phyloP scores from a whole-genome alignment of 2,113 vertebrate species.

The Bucco capensis region DNA sequence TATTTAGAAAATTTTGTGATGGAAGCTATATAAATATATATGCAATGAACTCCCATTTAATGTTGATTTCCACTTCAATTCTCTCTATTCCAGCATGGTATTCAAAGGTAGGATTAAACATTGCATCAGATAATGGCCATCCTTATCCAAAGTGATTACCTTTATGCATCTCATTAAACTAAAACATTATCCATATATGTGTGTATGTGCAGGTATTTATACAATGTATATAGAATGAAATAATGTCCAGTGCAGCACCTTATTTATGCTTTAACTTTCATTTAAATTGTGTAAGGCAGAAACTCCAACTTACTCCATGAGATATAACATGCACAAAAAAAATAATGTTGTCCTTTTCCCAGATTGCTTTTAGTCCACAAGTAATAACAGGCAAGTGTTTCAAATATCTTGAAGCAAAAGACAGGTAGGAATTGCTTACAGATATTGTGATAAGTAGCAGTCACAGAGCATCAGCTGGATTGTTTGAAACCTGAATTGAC shows the following conservation, averaged over 20 bases:
- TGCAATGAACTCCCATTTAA: not conserved
- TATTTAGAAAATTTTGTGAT: not conserved
- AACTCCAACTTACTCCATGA: not conserved
- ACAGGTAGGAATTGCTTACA: not conserved
- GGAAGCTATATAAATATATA: not conserved
- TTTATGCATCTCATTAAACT: not conserved
- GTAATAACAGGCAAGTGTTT: not conserved
- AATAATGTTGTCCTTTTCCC: accelerated
- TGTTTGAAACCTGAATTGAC: not conserved
- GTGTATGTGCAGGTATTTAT: not conserved
- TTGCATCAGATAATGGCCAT: not conserved
- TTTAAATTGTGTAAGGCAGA: not conserved
- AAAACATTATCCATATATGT: too few relatives aligned
- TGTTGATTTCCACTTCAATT: not conserved
- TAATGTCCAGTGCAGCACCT: not conserved
- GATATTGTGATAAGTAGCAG: not conserved
- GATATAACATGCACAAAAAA: not conserved
- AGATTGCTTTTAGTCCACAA: not conserved
- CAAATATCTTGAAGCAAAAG: not conserved
- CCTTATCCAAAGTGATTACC: not conserved
- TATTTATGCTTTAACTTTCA: not conserved
- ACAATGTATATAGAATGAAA: not conserved
- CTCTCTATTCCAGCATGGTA: not conserved
- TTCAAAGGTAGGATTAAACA: not conserved
- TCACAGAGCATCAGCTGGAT: not conserved